Base-by-base conservation (phyloP, 1,140 invertebrate species). In the Oryctes rhinoceros region DNA sequence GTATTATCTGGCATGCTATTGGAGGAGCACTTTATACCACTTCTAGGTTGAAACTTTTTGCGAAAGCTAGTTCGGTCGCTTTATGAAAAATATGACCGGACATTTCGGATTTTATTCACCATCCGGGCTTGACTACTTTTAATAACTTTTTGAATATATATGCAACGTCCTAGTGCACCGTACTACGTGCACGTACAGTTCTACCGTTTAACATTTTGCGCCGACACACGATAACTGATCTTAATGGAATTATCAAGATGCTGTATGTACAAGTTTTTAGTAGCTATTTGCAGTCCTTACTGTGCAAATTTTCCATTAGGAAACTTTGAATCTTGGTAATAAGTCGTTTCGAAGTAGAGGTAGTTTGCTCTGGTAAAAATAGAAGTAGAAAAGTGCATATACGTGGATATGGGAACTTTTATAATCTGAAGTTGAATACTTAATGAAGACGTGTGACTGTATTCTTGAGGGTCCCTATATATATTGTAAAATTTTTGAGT, bases 101-200 rank as follows among this genome's bases (percentile, higher is more conserved):
- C 53, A 59, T 59, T 59, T 59, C 13, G 11, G 53, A 59, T 59
- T 59, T 59, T 59, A 59, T 59, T 15, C 53, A 59, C 4, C 13
- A 11, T 59, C 11, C 18, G 53, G 13, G 53, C 53, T 59, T 59
- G 53, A 11, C 3, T 59, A 59, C 4, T 59, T 59, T 59, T 59
- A 59, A 59, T 59, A 59, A 59, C 13, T 59, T 59, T 59, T 59
- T 59, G 18, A 59, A 59, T 59, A 59, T 59, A 59, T 59, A 20
- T 11, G 3, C 53, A 5, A 39, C 39, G 39, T 39, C 39, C 53
- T 11, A 59, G 13, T 59, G 13, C 53, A 11, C 3, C 53, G 13
- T 5, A 59, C 53, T 15, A 59, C 18, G 53, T 59, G 39, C 39
- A 39, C 3, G 39, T 39, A 7, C 39, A 39, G 39, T 39, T 39